Percentiles rank a stretch among this genome's conserved stretches.
Conservation (phyloP, 2,113 vertebrate species). For the Anhinga anhinga region DNA sequence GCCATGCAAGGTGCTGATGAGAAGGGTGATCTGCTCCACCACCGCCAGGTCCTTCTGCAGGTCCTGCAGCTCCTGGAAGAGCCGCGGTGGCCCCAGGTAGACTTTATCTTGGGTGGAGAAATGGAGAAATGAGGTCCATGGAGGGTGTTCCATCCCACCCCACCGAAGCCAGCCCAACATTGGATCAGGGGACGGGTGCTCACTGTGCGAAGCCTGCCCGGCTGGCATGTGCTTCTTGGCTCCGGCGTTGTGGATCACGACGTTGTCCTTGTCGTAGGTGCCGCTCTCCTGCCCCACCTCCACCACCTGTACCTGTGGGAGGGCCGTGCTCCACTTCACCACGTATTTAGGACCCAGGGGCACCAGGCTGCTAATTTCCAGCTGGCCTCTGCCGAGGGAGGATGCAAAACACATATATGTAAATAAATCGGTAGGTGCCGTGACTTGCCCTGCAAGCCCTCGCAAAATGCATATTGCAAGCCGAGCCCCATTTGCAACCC, state of each 20-base stretch:
- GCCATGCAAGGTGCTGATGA: conserved; percentile 91
- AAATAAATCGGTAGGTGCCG: fast-evolving
- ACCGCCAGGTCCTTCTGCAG: conserved; percentile 91
- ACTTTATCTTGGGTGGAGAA: conserved; percentile 78
- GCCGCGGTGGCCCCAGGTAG: conserved; percentile 87
- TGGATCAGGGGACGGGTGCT: neutral
- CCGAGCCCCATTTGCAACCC: neutral
- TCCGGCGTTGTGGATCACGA: conserved; percentile 75
- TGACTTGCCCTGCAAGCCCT: neutral
- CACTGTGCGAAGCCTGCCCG: conserved; percentile 66
- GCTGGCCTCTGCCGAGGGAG: conserved; percentile 67
- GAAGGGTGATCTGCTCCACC: conserved; percentile 90
- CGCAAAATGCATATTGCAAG: neutral
- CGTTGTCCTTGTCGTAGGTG: conserved; percentile 78
- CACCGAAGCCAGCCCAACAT: neutral
- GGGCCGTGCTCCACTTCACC: conserved; percentile 92
- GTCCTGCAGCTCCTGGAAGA: conserved; percentile 95
- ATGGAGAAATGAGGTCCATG: neutral
- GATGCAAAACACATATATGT: fast-evolving
- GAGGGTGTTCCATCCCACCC: neutral
- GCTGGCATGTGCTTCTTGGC: conserved; percentile 64
- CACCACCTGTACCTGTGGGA: conserved; percentile 90
- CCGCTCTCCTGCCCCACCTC: conserved; percentile 88
- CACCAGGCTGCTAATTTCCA: conserved; percentile 92
- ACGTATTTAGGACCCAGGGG: conserved; percentile 92